Base-by-base conservation (phyloP, 2,797 vertebrate genomes). In the Monodelphis domestica region DNA sequence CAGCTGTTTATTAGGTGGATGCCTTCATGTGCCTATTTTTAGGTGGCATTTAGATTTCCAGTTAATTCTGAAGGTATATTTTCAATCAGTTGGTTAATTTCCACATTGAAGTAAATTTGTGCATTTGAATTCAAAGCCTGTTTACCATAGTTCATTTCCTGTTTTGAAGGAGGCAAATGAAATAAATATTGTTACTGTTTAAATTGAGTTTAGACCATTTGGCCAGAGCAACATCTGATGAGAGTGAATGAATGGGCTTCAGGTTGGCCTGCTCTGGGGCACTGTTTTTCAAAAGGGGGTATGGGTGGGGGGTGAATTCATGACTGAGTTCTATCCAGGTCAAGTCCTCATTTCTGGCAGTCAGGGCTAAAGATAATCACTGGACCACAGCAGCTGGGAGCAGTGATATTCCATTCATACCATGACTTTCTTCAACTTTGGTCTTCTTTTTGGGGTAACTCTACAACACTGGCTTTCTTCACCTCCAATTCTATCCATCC, bases 31-130 rank as follows among this genome's bases (percentile, higher is more conserved):
- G 33, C 91, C 90, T 96, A 89, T 92, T 96, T 97, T 97, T 93
- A 93, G 94, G 95, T 0, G 33, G 95, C 59, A 91, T 89, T 91
- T 91, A 55, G 52, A 95, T 95, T 97, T 96, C 93, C 88, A 78
- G 70, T 78, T 45, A 45, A 78, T 78, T 78, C 38, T 30, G 38
- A 78, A 97, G 90, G 93, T 93, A 55, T 50, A 9, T 89, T 95
- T 97, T 94, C 94, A 95, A 51, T 96, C 97, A 97, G 96, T 91
- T 92, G 93, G 52, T 88, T 97, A 57, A 97, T 96, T 97, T 97
- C 97, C 29, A 0, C 78, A 95, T 52, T 91, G 96, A 97, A 78
- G 95, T 91, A 90, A 95, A 90, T 59, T 56, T 91, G 94, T 26
- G 89, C 0, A 17, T 78, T 95, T 91, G 95, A 95, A 96, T 97